A percentile compares a stretch with the other conserved stretches of the same genome.
These are phyloP conservation scores for Neodiprion virginianus DNA, from an alignment of 1,140 invertebrate species.

Conservation along the genomic window DNA sequence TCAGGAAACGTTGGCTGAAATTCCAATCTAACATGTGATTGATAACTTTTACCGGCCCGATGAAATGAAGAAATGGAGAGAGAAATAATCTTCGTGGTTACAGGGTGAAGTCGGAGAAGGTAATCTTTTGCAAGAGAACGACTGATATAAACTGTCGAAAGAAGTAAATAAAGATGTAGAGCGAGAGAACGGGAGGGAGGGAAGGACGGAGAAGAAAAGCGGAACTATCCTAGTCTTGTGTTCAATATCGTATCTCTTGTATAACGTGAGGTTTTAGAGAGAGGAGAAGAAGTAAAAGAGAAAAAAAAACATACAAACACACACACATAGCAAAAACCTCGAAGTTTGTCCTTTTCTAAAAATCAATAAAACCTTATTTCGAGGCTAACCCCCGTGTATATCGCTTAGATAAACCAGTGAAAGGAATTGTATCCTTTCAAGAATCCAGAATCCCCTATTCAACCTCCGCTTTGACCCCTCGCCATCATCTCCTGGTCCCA, in stretches of 20 bases:
- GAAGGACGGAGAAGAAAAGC: background rate
- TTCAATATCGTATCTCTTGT: background rate
- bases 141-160: background rate
- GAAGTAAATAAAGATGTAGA: background rate
- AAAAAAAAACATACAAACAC: background rate
- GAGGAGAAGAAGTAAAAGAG: background rate
- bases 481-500: background rate
- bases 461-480: constrained; percentile 5
- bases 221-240: background rate
- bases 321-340: background rate
- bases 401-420: constrained; percentile 18
- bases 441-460: constrained; percentile 12
- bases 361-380: constrained; percentile 17
- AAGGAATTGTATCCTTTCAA: constrained; percentile 14
- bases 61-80: too few species aligned
- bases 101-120: background rate
- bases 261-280: background rate
- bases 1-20: too few species aligned
- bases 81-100: too few species aligned
- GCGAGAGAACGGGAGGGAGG: background rate
- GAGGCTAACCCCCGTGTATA: constrained; percentile 14
- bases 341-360: background rate
- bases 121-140: background rate
- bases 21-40: too few species aligned
- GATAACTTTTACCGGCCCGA: too few species aligned